Evolutionary conservation across 2,113 vertebrate species (phyloP).

Genomic region (Poeciliopsis retropinna): DNA sequence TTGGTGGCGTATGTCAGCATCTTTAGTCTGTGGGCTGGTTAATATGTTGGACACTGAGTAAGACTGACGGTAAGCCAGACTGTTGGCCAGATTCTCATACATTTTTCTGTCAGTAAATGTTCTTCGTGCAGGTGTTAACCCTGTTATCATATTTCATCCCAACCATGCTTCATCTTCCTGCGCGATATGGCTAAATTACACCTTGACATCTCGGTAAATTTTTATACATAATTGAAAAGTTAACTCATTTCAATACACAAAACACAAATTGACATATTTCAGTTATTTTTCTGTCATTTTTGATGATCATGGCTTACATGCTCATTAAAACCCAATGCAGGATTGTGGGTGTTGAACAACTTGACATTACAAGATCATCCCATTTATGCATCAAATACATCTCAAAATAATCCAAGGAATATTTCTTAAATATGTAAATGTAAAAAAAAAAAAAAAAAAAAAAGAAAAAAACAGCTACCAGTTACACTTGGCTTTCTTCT

Average conservation of each 20-base stretch:
- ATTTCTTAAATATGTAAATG: neutral
- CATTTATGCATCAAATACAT: too few relatives aligned
- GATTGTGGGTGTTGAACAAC: too few relatives aligned
- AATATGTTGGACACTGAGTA: neutral
- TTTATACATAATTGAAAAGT: neutral
- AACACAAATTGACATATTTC: neutral
- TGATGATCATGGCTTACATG: neutral
- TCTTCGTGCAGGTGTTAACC: slow-evolving; percentile 32
- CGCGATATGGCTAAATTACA: neutral
- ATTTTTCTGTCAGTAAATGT: slow-evolving; percentile 13
- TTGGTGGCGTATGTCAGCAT: neutral
- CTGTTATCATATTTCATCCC: slow-evolving; percentile 8
- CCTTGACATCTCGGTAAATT: neutral
- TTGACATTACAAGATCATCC: too few relatives aligned
- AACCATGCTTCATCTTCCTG: slow-evolving; percentile 1
- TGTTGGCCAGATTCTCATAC: slow-evolving; percentile 22
- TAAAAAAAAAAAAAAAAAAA: neutral
- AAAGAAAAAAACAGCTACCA: neutral
- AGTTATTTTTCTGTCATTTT: neutral
- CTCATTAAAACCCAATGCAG: too few relatives aligned
- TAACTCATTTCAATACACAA: neutral
- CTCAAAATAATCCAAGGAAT: neutral
- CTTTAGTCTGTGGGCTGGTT: slow-evolving; percentile 6
- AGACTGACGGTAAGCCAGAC: slow-evolving; percentile 1
- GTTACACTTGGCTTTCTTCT: too few relatives aligned